Evolutionary conservation across 2,113 vertebrate genomes (phyloP), one percentile per base, ranked within the genome.

Genomic region (Dasyurus viverrinus): DNA sequence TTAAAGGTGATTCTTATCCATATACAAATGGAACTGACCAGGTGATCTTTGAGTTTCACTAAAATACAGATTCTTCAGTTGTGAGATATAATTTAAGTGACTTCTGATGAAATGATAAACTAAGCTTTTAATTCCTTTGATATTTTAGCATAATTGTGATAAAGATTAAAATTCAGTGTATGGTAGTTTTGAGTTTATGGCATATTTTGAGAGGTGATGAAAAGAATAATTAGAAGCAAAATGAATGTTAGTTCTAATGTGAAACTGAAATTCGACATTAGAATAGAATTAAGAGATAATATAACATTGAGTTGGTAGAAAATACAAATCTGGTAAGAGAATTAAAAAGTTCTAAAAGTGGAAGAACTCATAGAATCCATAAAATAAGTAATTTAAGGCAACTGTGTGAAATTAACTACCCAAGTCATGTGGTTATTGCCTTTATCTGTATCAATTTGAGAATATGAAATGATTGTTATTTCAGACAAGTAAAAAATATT

Each of bases 181-280:
- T 94, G 23, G 95, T 93, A 93, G 42, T 96, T 96, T 96, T 95
- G 8, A 94, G 92, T 25, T 94, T 54, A 53, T 76, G 93, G 94
- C 68, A 93, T 93, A 12, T 93, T 97, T 48, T 96, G 94, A 93
- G 53, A 98, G 95, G 94, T 19, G 55, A 57, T n/a, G 53, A 96
- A 95, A 76, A 91, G n/a, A 96, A 94, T 93, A 96, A 95, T 12
- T 47, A 92, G 94, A 94, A 97, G 47, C 92, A 94, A 92, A 52
- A 93, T 95, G 92, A 97, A 84, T 94, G 93, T 96, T 97, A 94
- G 25, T 92, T 90, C 54, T 48, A 52, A 92, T n/a, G 76, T 91
- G 94, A 94, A 95, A 23, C 55, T 90, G 84, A 94, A 93, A 91
- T 90, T 96, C 42, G 42, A 95, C n/a, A 93, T 90, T 84, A 95